Base-by-base conservation (phyloP, 2,113 vertebrate species). In the Tylochromis polylepis region DNA sequence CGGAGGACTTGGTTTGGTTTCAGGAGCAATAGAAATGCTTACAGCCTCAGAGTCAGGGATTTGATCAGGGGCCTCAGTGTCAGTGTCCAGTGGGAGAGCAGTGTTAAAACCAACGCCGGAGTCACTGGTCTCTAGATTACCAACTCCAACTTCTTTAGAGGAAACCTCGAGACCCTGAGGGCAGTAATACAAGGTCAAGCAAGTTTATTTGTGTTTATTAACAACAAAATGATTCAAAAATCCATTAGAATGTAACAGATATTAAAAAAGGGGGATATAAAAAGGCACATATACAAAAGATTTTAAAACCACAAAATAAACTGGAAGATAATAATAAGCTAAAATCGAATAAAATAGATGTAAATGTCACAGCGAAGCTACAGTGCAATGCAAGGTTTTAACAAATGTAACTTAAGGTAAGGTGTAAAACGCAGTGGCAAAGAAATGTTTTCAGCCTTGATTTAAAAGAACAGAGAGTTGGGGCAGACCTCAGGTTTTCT, bases 41-140 rank as follows among this genome's bases (percentile, higher is more conserved):
- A 91, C 89, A 22, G 93, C 82, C 78, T 96, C 94, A 10, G 95
- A 94, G 36, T 97, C 96, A 2, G 89, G 86, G 80, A 94, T 86
- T 87, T 90, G 92, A 72, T 95, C 92, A 4, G 93, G 84, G 46
- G 85, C 95, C 27, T 97, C 96, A 2, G 96, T 96, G 94, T 97
- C 96, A 81, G 96, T 97, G 93, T 97, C 96, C 89, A 96, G 85
- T 6, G 96, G 96, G 5, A 97, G 95, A 38, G 95, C 95, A 8
- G 96, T 96, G 89, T 96, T 97, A 78, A 97, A 96, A 81, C 96
- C 96, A 43, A 97, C 96, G 5, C 96, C 96, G 2, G 96, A 97
- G 90, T 97, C 96, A 67, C 96, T 97, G 81, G 96, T 96, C 88
- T 97, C 96, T 16, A 97, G 89, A 82, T 96, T 96, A 78, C 91